These are phyloP conservation scores for Sebastes steindachneri DNA, from an alignment of 2,797 vertebrate genomes.

Conservation along the genomic window DNA sequence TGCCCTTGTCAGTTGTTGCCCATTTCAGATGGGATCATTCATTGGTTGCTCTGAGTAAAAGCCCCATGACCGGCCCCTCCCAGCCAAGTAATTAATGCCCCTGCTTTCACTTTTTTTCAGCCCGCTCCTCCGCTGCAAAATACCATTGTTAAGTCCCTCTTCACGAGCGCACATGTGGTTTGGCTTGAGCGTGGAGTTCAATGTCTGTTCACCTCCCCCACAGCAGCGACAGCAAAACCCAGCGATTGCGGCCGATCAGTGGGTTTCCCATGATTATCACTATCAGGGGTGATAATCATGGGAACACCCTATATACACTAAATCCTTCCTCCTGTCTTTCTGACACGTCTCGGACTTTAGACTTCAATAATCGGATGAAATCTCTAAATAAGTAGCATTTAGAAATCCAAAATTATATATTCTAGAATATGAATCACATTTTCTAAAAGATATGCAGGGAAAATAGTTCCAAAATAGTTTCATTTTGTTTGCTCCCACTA, in stretches of 20 bases:
- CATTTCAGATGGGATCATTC: constrained; percentile 37
- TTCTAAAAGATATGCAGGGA: not conserved
- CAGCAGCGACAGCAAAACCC: not conserved
- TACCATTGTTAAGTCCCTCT: constrained; percentile 57
- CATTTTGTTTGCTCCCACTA: not conserved
- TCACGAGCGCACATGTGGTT: constrained; percentile 55
- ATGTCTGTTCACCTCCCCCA: constrained; percentile 51
- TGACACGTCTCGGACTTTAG: constrained; percentile 31
- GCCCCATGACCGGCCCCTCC: constrained; percentile 60
- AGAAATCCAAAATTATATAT: not conserved
- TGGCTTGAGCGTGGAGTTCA: constrained; percentile 52
- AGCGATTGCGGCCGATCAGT: constrained; percentile 12
- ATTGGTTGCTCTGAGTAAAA: constrained; percentile 57
- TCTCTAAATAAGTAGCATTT: not conserved
- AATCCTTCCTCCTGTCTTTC: constrained; percentile 5
- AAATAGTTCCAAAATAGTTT: not conserved
- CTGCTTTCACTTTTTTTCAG: constrained; percentile 53
- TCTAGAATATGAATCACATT: not conserved
- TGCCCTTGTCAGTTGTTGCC: constrained; percentile 36
- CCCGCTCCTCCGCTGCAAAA: constrained; percentile 48
- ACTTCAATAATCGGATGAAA: not conserved
- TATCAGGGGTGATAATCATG: constrained; percentile 36
- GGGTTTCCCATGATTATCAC: constrained; percentile 28
- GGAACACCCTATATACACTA: constrained; percentile 26
- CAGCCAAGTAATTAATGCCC: constrained; percentile 54